Base-by-base conservation (phyloP, 2,113 vertebrate genomes). In the Grammomys dolichurus region DNA sequence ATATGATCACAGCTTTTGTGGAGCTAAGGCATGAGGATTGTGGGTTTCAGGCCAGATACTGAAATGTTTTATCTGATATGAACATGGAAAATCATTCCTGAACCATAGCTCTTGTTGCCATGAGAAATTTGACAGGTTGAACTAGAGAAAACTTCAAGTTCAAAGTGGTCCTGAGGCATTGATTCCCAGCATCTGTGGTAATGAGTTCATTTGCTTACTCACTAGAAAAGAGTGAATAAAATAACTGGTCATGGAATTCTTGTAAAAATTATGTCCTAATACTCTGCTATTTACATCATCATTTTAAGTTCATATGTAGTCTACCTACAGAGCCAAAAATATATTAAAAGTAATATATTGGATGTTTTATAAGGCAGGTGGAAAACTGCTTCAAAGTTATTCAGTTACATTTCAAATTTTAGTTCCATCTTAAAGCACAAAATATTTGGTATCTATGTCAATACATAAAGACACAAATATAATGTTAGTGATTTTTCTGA, bases 391-490 rank as follows among this genome's bases (percentile, higher is more conserved):
- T 92, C 73, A 28, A 56, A 60, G 54, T 9, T 86, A 54, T 85
- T 72, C 1, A 51, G 67, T 43, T 92, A 16, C 56, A 75, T 72
- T 94, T 95, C 46, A 90, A 76, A 85, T 88, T 96, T 91, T 91
- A 85, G 93, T 81, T 90, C 12, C 46, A 72, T 67, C 36, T 94
- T 88, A 72, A 87, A 92, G 31, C 51, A 28, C 22, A 70, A 97
- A 93, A 72, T n/a, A 85, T 88, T 92, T 82, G 88, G 46, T 22
- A 11, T 33, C 16, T 11, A n/a, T 92, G 8, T 86, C 46, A 92
- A 33, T 84, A 85, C 63, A 51, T 28, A 89, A 46, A 77, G 20
- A 19, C 0, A 17, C 51, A 60, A 91, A 87, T 13, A 76, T 5
- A 28, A 12, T 33, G 2, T 78, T n/a, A 19, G 1, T 16, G 75